phyloP scores from a whole-genome alignment of 2,888 invertebrate species.

The Pristionchus fissidentatus region DNA sequence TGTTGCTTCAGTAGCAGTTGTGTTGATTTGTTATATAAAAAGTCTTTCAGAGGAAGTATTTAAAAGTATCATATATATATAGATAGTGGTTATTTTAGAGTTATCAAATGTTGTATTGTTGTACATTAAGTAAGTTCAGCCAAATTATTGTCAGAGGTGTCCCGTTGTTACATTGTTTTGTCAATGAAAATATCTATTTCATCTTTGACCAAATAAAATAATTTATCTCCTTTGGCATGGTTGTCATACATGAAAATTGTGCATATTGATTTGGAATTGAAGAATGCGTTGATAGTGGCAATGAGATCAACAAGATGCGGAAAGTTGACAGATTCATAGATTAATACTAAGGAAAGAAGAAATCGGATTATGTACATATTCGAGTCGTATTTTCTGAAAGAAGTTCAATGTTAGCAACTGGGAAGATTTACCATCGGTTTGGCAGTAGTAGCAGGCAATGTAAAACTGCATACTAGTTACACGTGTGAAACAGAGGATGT shows the following conservation, averaged over 20 bases:
- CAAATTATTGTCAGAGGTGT: conserved; percentile 17
- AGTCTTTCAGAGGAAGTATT: too few species aligned
- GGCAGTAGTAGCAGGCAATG: too few species aligned
- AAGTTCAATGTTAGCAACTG: conserved; percentile 1
- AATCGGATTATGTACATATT: conserved; percentile 14
- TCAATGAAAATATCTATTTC: neutral
- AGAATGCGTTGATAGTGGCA: too few species aligned
- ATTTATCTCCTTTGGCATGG: conserved; percentile 24
- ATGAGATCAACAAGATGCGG: neutral
- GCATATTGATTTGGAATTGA: too few species aligned
- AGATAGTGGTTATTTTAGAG: neutral
- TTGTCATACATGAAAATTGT: too few species aligned
- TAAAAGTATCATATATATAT: too few species aligned
- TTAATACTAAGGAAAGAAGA: neutral
- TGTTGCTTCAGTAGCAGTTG: too few species aligned
- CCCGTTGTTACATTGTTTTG: conserved; percentile 22
- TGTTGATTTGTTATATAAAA: too few species aligned
- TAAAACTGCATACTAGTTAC: conserved; percentile 2
- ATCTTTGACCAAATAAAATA: conserved; percentile 30
- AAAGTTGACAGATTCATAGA: conserved; percentile 7
- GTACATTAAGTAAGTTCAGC: conserved; percentile 17
- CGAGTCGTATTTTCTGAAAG: neutral
- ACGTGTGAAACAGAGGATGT: conserved; percentile 24
- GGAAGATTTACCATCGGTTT: neutral
- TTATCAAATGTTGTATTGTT: neutral